Evolutionary conservation across 2,797 vertebrate species (phyloP), one percentile per base, ranked within the genome.

Genomic region (Erpetoichthys calabaricus): DNA sequence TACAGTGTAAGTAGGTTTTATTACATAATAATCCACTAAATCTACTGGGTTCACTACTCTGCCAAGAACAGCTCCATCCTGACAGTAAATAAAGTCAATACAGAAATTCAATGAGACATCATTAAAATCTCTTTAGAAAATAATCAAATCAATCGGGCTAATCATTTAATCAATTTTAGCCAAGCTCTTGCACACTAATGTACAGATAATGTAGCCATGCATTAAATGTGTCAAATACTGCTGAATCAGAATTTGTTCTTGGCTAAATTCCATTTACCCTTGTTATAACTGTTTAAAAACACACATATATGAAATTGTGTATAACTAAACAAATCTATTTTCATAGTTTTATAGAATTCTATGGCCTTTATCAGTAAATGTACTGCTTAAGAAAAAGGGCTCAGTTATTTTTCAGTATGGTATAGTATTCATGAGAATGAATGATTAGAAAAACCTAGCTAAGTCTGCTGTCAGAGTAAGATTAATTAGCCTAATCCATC

Each of bases 401-500:
- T 25, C 8, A 25, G 25, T 25, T 25, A 25, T 25, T 25, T 25
- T 25, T 25, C 25, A 25, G 25, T 25, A 25, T 25, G 25, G 25
- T 25, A 25, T 25, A 25, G 58, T 73, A 60, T 68, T 66, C 59
- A 62, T 45, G 50, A 61, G 68, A 62, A 59, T 56, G 67, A 75
- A 78, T 0, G 7, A 69, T 62, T 5, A 68, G 52, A 57, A 57
- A 62, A 69, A 65, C 61, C 60, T 72, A 68, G 75, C 71, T 60
- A 69, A 71, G 73, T 57, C 62, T 70, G 67, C 60, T 70, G 71
- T 70, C 71, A 67, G 70, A 76, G 60, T 72, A 80, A 84, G 76
- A 84, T 82, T 89, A 89, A 91, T 89, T 89, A 87, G 74, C 73
- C 77, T 70, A 81, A 89, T 89, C 82, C 81, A 86, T 85, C 88